phyloP scores from a whole-genome alignment of 2,797 vertebrate genomes.

The Chaetodon trifasciatus region DNA sequence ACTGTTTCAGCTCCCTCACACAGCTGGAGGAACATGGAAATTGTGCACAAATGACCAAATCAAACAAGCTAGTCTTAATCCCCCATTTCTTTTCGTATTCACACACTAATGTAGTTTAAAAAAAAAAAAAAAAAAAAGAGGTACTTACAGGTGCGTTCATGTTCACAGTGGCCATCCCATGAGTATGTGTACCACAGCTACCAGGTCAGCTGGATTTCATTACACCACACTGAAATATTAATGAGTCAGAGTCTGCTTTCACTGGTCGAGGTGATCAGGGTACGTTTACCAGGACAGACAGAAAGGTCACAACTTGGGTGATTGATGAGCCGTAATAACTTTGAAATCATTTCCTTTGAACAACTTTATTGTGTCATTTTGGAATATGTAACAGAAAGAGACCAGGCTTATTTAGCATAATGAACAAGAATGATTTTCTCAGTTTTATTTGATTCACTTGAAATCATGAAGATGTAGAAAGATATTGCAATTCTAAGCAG shows the following conservation, averaged over 20 bases:
- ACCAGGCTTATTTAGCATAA: neutral
- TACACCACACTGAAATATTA: conserved; percentile 78
- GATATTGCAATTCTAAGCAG: neutral
- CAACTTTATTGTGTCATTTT: neutral
- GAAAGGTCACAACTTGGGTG: conserved; percentile 7
- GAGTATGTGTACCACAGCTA: conserved; percentile 3
- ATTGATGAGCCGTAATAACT: neutral
- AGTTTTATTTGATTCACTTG: neutral
- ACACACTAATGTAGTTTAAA: neutral
- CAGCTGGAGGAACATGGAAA: conserved; percentile 43
- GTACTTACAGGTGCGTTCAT: conserved; percentile 73
- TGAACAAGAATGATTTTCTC: neutral
- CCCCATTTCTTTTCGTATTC: neutral
- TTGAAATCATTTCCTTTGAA: neutral
- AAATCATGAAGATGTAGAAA: neutral
- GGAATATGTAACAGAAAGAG: neutral
- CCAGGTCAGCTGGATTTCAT: conserved; percentile 56
- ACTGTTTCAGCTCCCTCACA: conserved; percentile 52
- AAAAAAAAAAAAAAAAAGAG: too few relatives aligned
- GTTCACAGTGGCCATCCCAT: conserved; percentile 38
- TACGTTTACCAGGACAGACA: conserved; percentile 48
- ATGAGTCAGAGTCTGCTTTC: conserved; percentile 74
- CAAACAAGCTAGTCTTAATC: neutral
- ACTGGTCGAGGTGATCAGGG: conserved; percentile 36
- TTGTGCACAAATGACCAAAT: neutral